Percentiles rank a stretch among this genome's conserved stretches.
Conservation (phyloP, 2,797 vertebrate species). For the Orestias chungarensis region DNA sequence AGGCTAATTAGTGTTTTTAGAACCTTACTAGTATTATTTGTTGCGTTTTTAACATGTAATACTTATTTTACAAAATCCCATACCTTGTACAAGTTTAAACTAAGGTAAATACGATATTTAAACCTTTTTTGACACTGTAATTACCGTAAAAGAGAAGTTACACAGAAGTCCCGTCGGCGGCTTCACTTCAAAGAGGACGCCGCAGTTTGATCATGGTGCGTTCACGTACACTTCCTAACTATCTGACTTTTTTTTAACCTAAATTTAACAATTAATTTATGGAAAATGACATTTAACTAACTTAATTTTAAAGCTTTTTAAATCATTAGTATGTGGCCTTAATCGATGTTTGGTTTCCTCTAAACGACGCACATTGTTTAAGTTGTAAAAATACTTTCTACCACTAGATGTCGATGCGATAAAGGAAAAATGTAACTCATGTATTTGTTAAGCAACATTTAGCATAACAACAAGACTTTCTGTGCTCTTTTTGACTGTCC, state of each 20-base stretch:
- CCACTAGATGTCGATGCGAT: constrained; percentile 15
- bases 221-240: constrained; percentile 23
- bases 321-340: not conserved
- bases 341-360: not conserved
- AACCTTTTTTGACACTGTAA: not conserved
- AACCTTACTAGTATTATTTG: not conserved
- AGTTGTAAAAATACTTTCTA: not conserved
- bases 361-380: not conserved
- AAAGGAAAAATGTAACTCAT: too few species aligned
- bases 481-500: not conserved
- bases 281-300: not conserved
- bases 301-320: not conserved
- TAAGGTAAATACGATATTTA: too few species aligned
- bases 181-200: constrained; percentile 46
- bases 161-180: not conserved
- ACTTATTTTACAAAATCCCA: not conserved
- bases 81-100: not conserved
- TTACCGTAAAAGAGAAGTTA: constrained; percentile 10
- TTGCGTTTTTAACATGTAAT: not conserved
- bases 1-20: not conserved
- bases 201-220: constrained; percentile 12
- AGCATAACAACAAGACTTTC: not conserved
- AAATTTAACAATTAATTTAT: not conserved
- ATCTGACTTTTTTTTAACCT: not conserved
- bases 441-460: too few species aligned